Evolutionary conservation across 2,888 invertebrate genomes (phyloP).

Genomic region (Chaetogeoica ovagalla): DNA sequence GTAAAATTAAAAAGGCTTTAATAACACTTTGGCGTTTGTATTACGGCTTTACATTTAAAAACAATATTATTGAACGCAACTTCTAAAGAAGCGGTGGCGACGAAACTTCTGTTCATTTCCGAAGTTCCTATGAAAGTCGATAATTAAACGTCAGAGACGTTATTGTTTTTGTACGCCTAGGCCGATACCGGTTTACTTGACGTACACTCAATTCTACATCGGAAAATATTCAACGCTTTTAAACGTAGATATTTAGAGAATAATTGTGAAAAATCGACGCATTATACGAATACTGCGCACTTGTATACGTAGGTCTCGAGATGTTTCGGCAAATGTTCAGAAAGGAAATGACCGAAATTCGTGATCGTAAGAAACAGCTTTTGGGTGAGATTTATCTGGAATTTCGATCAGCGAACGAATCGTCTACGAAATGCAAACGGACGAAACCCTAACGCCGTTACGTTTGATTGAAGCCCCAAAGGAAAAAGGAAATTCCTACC

Average conservation of each 20-base stretch:
- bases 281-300: too few species aligned
- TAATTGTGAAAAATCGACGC: neutral
- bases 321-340: too few species aligned
- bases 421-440: too few species aligned
- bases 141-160: constrained; percentile 11
- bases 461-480: too few species aligned
- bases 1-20: constrained; percentile 6
- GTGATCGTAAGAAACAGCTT: too few species aligned
- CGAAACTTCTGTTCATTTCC: constrained; percentile 19
- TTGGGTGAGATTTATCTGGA: too few species aligned
- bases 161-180: constrained; percentile 3
- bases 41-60: constrained; percentile 4
- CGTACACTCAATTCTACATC: neutral
- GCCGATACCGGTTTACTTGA: neutral
- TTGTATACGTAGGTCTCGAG: too few species aligned
- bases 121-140: neutral
- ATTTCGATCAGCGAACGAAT: too few species aligned
- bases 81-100: neutral
- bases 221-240: too few species aligned
- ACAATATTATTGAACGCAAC: constrained; percentile 25
- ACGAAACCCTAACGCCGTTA: too few species aligned
- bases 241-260: neutral
- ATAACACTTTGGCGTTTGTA: constrained; percentile 8
- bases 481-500: too few species aligned
- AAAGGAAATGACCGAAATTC: too few species aligned